Percentiles rank a stretch among this genome's conserved stretches.
phyloP scores from a whole-genome alignment of 2,113 vertebrate species.

The Enhydra lutris region DNA sequence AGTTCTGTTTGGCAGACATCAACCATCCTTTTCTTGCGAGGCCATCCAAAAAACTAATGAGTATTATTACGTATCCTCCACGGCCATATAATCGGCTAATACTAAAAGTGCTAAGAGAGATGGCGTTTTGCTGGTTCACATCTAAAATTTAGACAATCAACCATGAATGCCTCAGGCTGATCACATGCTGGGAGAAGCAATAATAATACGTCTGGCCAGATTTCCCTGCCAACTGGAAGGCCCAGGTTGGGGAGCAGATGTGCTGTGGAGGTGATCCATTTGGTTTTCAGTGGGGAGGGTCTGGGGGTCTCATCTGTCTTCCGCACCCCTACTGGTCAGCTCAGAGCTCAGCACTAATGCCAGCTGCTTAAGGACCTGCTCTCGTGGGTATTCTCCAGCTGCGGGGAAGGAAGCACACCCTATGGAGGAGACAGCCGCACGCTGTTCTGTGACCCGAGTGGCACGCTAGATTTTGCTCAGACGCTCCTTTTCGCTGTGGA shows the following conservation, averaged over 20 bases:
- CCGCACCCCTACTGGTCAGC: slow-evolving; percentile 71
- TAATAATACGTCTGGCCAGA: slow-evolving; percentile 76
- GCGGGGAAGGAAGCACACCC: neutral
- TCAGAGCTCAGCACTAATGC: slow-evolving; percentile 4
- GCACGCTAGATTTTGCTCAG: neutral
- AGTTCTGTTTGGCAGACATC: slow-evolving; percentile 58
- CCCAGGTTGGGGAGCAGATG: slow-evolving; percentile 77
- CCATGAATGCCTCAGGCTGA: slow-evolving; percentile 73
- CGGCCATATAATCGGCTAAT: slow-evolving; percentile 55
- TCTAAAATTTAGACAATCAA: slow-evolving; percentile 74
- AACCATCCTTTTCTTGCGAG: slow-evolving; percentile 54
- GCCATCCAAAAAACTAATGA: slow-evolving; percentile 65
- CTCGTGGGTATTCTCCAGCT: neutral
- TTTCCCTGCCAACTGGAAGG: slow-evolving; percentile 76
- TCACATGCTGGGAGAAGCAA: slow-evolving; percentile 69
- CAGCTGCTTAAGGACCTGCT: slow-evolving; percentile 62
- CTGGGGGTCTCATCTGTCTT: slow-evolving; percentile 72
- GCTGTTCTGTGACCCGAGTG: neutral
- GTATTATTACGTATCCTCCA: slow-evolving; percentile 56
- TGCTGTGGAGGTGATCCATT: slow-evolving; percentile 73
- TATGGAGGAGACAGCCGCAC: neutral
- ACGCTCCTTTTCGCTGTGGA: neutral
- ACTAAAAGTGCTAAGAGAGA: slow-evolving; percentile 66
- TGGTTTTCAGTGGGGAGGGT: slow-evolving; percentile 69
- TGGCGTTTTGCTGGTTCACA: slow-evolving; percentile 66